These are phyloP conservation scores for Toxostoma redivivum DNA, from an alignment of 2,113 vertebrate species.

Conservation along the genomic window DNA sequence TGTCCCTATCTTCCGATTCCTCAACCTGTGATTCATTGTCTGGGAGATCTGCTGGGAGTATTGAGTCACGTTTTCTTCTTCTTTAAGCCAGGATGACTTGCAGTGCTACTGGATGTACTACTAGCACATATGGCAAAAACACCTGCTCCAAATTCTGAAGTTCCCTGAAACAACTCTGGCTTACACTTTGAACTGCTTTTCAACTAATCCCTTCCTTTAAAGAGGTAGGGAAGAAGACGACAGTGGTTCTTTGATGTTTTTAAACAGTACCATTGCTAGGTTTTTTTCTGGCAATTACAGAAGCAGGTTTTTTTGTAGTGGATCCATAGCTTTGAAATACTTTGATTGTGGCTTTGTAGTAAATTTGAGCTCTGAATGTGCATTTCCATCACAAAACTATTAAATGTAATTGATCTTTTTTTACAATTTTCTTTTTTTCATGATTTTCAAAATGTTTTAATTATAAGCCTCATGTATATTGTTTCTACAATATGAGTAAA, in stretches of 20 bases:
- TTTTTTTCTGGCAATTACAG: neutral
- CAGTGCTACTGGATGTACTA: constrained; percentile 46
- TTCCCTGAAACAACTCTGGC: constrained; percentile 23
- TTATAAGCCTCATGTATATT: neutral
- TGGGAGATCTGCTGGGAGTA: constrained; percentile 34
- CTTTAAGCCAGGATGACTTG: constrained; percentile 44
- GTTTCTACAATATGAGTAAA: neutral
- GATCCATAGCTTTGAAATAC: neutral
- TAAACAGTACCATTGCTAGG: constrained; percentile 2
- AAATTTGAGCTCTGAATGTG: neutral
- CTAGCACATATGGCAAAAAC: constrained; percentile 51
- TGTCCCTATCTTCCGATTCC: neutral
- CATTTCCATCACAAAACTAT: neutral
- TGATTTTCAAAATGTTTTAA: neutral
- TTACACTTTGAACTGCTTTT: constrained; percentile 60
- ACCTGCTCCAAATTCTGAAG: constrained; percentile 57
- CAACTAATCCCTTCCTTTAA: constrained; percentile 54
- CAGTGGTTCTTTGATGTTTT: constrained; percentile 54
- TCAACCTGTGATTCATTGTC: constrained; percentile 38
- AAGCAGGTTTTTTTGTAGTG: neutral
- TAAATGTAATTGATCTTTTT: constrained; percentile 1
- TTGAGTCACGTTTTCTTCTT: constrained; percentile 49
- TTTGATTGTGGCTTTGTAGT: neutral
- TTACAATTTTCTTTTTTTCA: neutral
- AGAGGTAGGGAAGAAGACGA: constrained; percentile 2